These are phyloP conservation scores for Orthonychiurus folsomi DNA, from an alignment of 2,888 invertebrate genomes.

Conservation along the genomic window DNA sequence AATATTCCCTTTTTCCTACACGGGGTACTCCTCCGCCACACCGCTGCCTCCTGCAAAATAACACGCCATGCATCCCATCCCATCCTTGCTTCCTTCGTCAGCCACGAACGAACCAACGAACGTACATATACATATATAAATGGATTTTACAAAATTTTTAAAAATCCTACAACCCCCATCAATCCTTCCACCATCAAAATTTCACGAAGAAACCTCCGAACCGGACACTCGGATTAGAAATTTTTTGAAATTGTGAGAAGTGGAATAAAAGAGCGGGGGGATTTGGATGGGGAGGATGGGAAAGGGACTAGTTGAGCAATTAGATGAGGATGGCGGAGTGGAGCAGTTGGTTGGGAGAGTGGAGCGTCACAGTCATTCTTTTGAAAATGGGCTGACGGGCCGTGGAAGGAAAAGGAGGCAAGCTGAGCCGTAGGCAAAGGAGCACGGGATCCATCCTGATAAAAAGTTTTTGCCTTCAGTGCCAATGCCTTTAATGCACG, in stretches of 20 bases:
- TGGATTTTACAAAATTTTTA: background rate
- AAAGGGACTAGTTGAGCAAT: constrained; percentile 21
- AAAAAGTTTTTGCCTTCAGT: too few relatives aligned
- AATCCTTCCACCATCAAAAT: background rate
- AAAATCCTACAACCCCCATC: background rate
- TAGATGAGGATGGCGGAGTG: constrained; percentile 20
- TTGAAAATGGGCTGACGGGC: constrained; percentile 10
- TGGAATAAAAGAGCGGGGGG: constrained; percentile 8
- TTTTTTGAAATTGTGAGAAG: background rate
- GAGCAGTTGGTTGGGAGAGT: constrained; percentile 12
- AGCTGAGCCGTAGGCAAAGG: too few relatives aligned
- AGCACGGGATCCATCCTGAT: background rate
- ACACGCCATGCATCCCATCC: background rate
- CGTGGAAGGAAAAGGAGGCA: constrained; percentile 6
- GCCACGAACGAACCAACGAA: too few relatives aligned
- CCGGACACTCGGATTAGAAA: too few relatives aligned
- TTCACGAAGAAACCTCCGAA: background rate
- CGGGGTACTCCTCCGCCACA: constrained; percentile 20
- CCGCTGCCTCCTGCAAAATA: background rate
- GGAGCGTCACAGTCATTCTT: constrained; percentile 29
- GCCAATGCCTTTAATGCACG: too few relatives aligned
- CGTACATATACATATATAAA: background rate
- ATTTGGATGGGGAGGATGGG: background rate
- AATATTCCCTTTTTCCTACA: constrained; percentile 17
- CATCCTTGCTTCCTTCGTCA: too few relatives aligned